Conservation (phyloP, 2,113 vertebrate species). For the Calypte anna region DNA sequence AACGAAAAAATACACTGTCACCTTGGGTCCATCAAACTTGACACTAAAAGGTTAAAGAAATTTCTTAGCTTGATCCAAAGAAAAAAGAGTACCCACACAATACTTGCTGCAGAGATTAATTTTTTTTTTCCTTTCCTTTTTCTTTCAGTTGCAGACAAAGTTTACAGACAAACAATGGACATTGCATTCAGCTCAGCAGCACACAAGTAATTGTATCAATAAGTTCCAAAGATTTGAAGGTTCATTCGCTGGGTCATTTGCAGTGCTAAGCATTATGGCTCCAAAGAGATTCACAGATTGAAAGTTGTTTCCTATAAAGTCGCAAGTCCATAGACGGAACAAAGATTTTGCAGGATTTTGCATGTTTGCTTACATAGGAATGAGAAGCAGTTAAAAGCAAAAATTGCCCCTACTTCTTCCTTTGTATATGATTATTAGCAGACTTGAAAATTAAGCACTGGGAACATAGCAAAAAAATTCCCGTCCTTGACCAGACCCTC, state of each 20-base stretch:
- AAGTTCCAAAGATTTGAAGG: not conserved
- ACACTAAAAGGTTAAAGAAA: constrained; percentile 70
- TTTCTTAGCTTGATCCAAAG: constrained; percentile 38
- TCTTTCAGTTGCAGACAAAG: not conserved
- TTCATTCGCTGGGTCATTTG: constrained; percentile 12
- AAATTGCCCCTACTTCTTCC: not conserved
- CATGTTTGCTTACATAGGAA: not conserved
- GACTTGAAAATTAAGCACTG: not conserved
- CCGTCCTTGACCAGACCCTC: not conserved
- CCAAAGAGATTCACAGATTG: not conserved
- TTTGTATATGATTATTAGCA: not conserved
- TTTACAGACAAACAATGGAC: not conserved
- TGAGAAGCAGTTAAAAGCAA: not conserved
- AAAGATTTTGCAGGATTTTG: not conserved
- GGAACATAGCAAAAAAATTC: not conserved
- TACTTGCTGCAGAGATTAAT: not conserved
- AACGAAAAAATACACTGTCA: constrained; percentile 42
- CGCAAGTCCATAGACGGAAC: not conserved
- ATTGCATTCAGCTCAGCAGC: not conserved
- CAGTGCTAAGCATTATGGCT: not conserved
- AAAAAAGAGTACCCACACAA: not conserved
- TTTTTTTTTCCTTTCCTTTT: not conserved
- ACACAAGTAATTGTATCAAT: not conserved
- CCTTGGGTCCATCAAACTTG: constrained; percentile 48
- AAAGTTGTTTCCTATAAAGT: not conserved